A percentile compares a stretch with the other conserved stretches of the same genome.
phyloP scores from a whole-genome alignment of 30 jellyfish, hydroid and myxozoan species.

The Turritopsis rubra region DNA sequence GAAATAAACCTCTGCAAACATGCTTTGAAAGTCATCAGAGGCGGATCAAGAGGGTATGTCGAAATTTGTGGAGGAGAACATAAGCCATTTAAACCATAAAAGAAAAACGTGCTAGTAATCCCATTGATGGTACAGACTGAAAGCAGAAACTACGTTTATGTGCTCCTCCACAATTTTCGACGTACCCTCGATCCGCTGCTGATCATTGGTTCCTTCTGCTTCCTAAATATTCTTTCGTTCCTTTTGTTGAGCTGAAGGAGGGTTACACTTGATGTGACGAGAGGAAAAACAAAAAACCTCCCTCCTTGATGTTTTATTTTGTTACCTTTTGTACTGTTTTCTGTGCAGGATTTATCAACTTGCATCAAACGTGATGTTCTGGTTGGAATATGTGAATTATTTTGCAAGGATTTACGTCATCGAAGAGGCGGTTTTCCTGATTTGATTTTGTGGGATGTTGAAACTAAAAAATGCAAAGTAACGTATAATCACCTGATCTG shows the following conservation, averaged over 20 bases:
- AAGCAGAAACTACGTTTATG: too few relatives aligned
- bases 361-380: constrained; percentile 41
- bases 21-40: too few relatives aligned
- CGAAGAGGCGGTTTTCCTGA: constrained; percentile 96
- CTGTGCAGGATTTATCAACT: constrained; percentile 62
- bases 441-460: constrained; percentile 79
- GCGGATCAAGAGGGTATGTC: too few relatives aligned
- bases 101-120: too few relatives aligned
- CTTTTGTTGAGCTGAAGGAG: neutral
- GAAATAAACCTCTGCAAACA: too few relatives aligned
- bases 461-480: constrained; percentile 62
- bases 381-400: constrained; percentile 73
- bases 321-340: too few relatives aligned
- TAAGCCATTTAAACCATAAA: too few relatives aligned
- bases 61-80: too few relatives aligned
- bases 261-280: neutral
- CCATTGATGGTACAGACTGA: too few relatives aligned
- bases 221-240: neutral
- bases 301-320: neutral
- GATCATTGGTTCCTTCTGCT: neutral
- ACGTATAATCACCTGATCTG: neutral
- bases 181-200: too few relatives aligned
- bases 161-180: too few relatives aligned
- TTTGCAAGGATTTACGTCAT: constrained; percentile 67
- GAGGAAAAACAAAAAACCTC: neutral